Percentiles rank a stretch among this genome's conserved stretches.
phyloP scores from a whole-genome alignment of 2,888 invertebrate species.

The Pollenia griseotomentosa region DNA sequence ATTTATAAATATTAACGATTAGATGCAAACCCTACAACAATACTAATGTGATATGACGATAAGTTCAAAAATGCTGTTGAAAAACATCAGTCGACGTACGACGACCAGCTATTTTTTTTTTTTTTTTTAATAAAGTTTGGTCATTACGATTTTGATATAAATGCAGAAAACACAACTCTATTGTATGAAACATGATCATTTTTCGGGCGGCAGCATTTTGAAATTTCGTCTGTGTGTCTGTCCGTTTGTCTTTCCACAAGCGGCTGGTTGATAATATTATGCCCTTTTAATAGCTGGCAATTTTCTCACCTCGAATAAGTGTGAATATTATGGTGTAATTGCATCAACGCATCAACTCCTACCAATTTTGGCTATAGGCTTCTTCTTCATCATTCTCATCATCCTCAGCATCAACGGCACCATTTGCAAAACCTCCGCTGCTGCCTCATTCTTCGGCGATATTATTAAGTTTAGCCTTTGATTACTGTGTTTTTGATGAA shows the following conservation, averaged over 20 bases:
- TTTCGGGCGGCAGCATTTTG: slow-evolving; percentile 56
- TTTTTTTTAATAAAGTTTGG: slow-evolving; percentile 19
- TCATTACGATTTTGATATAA: slow-evolving; percentile 25
- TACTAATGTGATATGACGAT: slow-evolving; percentile 32
- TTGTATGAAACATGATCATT: slow-evolving; percentile 53
- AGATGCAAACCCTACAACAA: not conserved
- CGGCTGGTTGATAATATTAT: slow-evolving; percentile 80
- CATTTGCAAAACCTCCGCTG: slow-evolving; percentile 15
- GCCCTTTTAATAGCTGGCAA: slow-evolving; percentile 85
- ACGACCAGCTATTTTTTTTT: not conserved
- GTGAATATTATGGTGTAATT: slow-evolving; percentile 85
- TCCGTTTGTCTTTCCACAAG: not conserved
- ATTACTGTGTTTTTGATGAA: slow-evolving; percentile 34
- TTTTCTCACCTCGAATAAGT: slow-evolving; percentile 85
- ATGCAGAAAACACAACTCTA: slow-evolving; percentile 1
- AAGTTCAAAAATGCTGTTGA: not conserved
- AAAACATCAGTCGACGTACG: not conserved
- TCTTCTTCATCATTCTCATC: slow-evolving; percentile 56
- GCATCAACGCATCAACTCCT: slow-evolving; percentile 84
- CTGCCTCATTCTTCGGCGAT: not conserved
- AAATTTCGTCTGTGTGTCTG: slow-evolving; percentile 19
- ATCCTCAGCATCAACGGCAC: slow-evolving; percentile 22
- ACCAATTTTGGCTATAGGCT: slow-evolving; percentile 82
- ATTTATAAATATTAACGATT: no score
- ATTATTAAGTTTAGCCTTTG: slow-evolving; percentile 25